phyloP scores from a whole-genome alignment of 2,797 vertebrate genomes.

The Ciconia nigra region DNA sequence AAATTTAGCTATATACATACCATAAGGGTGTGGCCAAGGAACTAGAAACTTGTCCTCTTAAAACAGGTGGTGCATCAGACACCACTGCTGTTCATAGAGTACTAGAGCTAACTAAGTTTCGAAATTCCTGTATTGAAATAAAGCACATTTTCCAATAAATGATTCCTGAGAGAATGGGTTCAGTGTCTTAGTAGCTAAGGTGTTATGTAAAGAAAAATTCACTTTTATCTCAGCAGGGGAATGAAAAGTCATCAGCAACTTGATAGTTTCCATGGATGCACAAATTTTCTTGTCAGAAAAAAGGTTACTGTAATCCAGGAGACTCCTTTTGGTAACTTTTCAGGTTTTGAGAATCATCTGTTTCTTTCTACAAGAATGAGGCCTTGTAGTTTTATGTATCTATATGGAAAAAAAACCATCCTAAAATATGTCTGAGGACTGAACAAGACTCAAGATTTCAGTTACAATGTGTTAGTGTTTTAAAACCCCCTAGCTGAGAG shows the following conservation, averaged over 20 bases:
- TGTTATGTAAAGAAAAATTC: neutral
- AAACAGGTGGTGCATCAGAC: neutral
- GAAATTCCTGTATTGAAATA: neutral
- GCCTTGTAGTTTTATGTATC: neutral
- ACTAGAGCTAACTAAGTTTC: neutral
- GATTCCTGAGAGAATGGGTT: neutral
- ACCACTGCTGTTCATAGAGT: neutral
- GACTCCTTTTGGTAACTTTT: neutral
- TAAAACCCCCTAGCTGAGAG: neutral
- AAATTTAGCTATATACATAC: neutral
- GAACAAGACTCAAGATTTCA: neutral
- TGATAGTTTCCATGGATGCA: neutral
- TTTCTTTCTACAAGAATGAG: neutral
- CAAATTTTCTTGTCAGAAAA: neutral
- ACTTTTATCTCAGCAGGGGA: neutral
- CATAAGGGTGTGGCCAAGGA: neutral
- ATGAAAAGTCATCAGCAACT: neutral
- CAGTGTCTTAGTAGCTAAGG: neutral
- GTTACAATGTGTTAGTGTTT: neutral
- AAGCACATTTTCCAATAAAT: neutral
- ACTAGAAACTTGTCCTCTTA: neutral
- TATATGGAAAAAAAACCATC: neutral
- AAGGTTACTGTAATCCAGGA: neutral
- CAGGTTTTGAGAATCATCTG: neutral
- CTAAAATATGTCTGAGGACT: neutral